phyloP scores from a whole-genome alignment of 2,888 invertebrate species.

The Lepidocyrtoides sp. region DNA sequence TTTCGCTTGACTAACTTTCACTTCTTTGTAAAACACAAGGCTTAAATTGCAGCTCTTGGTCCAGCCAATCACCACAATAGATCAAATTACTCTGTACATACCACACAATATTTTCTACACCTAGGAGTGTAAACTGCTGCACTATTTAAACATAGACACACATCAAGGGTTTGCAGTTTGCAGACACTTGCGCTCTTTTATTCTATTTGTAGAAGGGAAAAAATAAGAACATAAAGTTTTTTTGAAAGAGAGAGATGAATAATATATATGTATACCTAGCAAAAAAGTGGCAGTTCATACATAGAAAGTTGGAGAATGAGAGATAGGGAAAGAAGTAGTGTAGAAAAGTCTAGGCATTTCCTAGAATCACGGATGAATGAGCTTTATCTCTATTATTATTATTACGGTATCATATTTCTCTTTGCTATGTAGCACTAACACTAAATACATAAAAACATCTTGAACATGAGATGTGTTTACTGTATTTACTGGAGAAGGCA shows the following conservation, averaged over 20 bases:
- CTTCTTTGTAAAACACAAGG: slow-evolving; percentile 4
- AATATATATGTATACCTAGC: slow-evolving; percentile 10
- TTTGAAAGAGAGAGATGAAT: slow-evolving; percentile 22
- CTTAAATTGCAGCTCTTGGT: slow-evolving; percentile 42
- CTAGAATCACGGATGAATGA: slow-evolving; percentile 56
- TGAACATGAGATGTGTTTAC: slow-evolving; percentile 8
- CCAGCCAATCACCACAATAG: slow-evolving; percentile 64
- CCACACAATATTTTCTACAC: background rate
- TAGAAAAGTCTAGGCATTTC: background rate
- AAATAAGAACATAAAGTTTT: background rate
- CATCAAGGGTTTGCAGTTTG: background rate
- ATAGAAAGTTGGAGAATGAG: background rate
- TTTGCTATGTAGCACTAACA: slow-evolving; percentile 30
- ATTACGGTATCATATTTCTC: slow-evolving; percentile 13
- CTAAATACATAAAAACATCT: slow-evolving; percentile 12
- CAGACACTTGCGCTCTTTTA: background rate
- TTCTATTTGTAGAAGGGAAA: background rate
- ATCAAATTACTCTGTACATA: slow-evolving; percentile 66
- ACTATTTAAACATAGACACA: background rate
- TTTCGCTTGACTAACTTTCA: slow-evolving; percentile 62
- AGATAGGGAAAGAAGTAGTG: background rate
- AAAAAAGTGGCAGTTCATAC: background rate
- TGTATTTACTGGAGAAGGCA: background rate
- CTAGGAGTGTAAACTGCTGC: background rate
- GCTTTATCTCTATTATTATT: slow-evolving; percentile 37